These are phyloP conservation scores for Pachypanchax playfairii DNA, from an alignment of 2,113 vertebrate genomes.

Conservation along the genomic window DNA sequence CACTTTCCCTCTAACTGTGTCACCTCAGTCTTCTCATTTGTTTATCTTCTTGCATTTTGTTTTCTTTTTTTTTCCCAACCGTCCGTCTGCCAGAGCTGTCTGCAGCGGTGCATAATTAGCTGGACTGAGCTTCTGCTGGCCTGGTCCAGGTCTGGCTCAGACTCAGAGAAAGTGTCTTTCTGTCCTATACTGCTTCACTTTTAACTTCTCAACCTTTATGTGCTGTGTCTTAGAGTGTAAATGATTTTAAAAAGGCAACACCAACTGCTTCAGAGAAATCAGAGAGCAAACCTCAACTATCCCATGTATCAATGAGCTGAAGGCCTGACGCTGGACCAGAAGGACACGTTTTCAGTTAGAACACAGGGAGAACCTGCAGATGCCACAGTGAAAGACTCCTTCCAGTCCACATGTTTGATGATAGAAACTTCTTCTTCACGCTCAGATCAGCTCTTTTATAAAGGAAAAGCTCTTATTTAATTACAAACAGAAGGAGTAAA, in stretches of 20 bases:
- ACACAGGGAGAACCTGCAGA: too few relatives aligned
- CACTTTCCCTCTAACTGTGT: constrained; percentile 17
- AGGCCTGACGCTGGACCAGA: too few relatives aligned
- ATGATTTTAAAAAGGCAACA: constrained; percentile 37
- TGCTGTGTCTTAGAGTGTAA: not conserved
- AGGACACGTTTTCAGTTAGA: too few relatives aligned
- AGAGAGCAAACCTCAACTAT: not conserved
- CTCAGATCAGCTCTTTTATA: too few relatives aligned
- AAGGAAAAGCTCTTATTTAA: too few relatives aligned
- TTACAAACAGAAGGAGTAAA: too few relatives aligned
- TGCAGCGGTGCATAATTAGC: constrained; percentile 64
- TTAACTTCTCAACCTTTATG: constrained; percentile 11
- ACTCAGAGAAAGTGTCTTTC: constrained; percentile 53
- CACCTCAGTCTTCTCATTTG: constrained; percentile 8
- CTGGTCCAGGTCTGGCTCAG: constrained; percentile 56
- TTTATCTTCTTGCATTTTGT: constrained; percentile 21
- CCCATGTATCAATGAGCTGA: not conserved
- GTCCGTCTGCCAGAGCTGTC: constrained; percentile 39
- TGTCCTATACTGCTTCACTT: constrained; percentile 36
- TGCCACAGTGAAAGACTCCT: too few relatives aligned
- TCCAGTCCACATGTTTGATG: too few relatives aligned
- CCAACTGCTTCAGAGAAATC: constrained; percentile 5
- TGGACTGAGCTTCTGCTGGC: constrained; percentile 42
- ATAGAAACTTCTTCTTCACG: too few relatives aligned
- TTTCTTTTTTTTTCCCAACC: constrained; percentile 3